phyloP scores from a whole-genome alignment of 2,797 vertebrate genomes.

The Rhodeus uyekii region DNA sequence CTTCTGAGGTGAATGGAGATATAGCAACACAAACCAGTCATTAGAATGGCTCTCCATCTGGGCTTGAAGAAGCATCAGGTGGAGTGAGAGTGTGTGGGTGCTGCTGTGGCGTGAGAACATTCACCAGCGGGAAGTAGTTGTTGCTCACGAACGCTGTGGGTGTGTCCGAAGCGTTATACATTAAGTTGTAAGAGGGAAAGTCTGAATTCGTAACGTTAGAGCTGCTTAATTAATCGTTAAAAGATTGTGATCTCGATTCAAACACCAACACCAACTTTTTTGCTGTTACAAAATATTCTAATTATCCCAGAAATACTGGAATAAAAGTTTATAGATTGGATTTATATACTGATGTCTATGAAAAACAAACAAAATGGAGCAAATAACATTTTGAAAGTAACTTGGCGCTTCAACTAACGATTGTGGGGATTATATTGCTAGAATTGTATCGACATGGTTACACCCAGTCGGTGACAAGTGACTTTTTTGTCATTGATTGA shows the following conservation, averaged over 20 bases:
- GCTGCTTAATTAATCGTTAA: not conserved
- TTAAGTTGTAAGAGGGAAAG: not conserved
- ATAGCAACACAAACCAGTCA: conserved; percentile 10
- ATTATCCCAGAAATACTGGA: not conserved
- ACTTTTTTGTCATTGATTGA: not conserved
- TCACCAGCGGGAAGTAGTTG: conserved; percentile 28
- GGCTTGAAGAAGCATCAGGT: conserved; percentile 47
- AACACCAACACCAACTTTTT: too few relatives aligned
- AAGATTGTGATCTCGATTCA: not conserved
- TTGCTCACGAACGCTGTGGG: conserved; percentile 9
- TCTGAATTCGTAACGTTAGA: not conserved
- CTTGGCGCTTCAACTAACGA: not conserved
- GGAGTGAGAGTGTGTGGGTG: conserved; percentile 45
- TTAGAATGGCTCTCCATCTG: conserved; percentile 46
- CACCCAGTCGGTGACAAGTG: not conserved
- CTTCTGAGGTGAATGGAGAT: conserved; percentile 19
- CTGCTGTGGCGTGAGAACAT: conserved; percentile 41
- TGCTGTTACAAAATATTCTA: too few relatives aligned
- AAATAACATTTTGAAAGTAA: not conserved
- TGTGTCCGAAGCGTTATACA: not conserved
- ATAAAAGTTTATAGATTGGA: not conserved
- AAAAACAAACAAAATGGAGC: not conserved
- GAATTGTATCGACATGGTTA: too few relatives aligned
- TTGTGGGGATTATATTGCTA: not conserved
- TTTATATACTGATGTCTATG: not conserved